These are phyloP conservation scores for Carabus problematicus DNA, from an alignment of 2,888 invertebrate species.

Conservation along the genomic window DNA sequence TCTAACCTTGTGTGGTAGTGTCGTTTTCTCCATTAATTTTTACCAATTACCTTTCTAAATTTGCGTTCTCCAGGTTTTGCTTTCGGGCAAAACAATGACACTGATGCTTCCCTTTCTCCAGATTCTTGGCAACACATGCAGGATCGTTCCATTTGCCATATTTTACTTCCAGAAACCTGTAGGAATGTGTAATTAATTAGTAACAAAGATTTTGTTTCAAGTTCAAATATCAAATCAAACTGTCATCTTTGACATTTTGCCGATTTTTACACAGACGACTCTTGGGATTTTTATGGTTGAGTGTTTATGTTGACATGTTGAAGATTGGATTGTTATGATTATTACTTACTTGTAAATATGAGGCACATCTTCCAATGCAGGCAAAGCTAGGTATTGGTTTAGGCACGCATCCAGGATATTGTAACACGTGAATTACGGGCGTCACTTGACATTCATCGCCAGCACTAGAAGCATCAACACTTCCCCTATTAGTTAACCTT, in stretches of 20 bases:
- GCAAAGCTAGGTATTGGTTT: conserved; percentile 94
- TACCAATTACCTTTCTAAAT: conserved; percentile 74
- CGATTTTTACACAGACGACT: too few relatives aligned
- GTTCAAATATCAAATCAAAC: too few relatives aligned
- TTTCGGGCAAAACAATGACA: conserved; percentile 88
- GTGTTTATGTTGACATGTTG: too few relatives aligned
- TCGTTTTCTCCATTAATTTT: conserved; percentile 8
- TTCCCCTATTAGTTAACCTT: conserved; percentile 47
- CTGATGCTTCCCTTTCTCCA: conserved; percentile 88
- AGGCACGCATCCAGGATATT: conserved; percentile 90
- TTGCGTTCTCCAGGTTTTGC: conserved; percentile 85
- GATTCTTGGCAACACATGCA: conserved; percentile 97
- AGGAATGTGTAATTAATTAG: conserved; percentile 44
- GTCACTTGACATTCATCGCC: conserved; percentile 88
- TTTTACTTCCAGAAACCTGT: conserved; percentile 92
- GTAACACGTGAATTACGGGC: conserved; percentile 89
- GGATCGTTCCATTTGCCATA: conserved; percentile 95
- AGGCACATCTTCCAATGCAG: conserved; percentile 88
- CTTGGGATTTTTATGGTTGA: too few relatives aligned
- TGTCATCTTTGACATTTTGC: too few relatives aligned
- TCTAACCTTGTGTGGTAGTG: conserved; percentile 21
- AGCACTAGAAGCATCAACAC: conserved; percentile 55
- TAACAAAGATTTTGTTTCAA: too few relatives aligned
- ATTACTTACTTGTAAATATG: conserved; percentile 82
- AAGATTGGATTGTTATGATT: background rate